Percentiles rank a stretch among this genome's conserved stretches.
phyloP scores from a whole-genome alignment of 1,140 invertebrate genomes.

The Ganaspis sp. region DNA sequence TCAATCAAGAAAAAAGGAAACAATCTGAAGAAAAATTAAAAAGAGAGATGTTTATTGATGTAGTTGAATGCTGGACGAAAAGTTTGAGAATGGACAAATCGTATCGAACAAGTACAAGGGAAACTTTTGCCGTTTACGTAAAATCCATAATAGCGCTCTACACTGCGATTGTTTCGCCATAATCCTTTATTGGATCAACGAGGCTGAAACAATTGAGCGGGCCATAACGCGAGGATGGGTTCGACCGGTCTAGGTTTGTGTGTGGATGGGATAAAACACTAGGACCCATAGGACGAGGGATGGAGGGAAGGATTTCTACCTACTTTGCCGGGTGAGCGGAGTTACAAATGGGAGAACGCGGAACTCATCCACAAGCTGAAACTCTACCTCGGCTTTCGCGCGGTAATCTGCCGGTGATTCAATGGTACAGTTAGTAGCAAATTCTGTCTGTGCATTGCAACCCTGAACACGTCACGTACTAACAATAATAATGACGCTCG shows the following conservation, averaged over 20 bases:
- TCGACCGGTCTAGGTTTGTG: slow-evolving; percentile 33
- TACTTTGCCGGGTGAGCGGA: slow-evolving; percentile 73
- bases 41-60: not conserved
- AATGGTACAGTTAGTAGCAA: slow-evolving; percentile 50
- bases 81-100: not conserved
- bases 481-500: slow-evolving; percentile 61
- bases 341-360: slow-evolving; percentile 74
- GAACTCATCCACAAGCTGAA: slow-evolving; percentile 69
- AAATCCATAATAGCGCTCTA: slow-evolving; percentile 62
- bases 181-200: slow-evolving; percentile 76
- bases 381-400: slow-evolving; percentile 54
- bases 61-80: not conserved
- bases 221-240: slow-evolving; percentile 62
- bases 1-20: too few species aligned
- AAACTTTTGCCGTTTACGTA: slow-evolving; percentile 68
- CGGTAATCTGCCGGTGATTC: slow-evolving; percentile 64
- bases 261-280: slow-evolving; percentile 11
- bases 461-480: slow-evolving; percentile 57
- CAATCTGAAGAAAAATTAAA: not conserved
- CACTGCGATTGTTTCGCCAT: slow-evolving; percentile 73
- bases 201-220: slow-evolving; percentile 74
- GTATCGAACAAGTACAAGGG: slow-evolving; percentile 37
- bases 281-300: slow-evolving; percentile 32
- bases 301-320: slow-evolving; percentile 64
- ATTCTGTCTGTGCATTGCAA: slow-evolving; percentile 42